Base-by-base conservation (phyloP, 2,797 vertebrate species). In the Sebastes hubbsi region DNA sequence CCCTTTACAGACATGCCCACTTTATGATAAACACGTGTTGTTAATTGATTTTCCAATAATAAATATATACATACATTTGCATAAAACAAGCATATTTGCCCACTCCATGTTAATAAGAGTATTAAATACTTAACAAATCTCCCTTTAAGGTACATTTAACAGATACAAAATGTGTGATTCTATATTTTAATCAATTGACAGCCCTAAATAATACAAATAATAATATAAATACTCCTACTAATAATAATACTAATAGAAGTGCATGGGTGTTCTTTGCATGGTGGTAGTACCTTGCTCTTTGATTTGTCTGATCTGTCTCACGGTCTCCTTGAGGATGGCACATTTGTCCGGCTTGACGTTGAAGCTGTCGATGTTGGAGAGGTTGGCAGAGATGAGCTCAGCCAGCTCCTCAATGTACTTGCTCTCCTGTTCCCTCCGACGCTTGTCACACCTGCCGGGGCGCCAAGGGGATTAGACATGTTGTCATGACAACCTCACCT, bases 291-390 rank as follows among this genome's bases (percentile, higher is more conserved):
- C 99, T 98, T 99, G 99, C 88, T 99, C 98, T 95, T 99, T 99
- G 95, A 99, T 99, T 94, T 99, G 99, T 72, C 99, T 96, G 92
- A 99, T 99, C 94, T 99, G 99, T 84, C 98, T 97, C 90, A 99
- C 99, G 0, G 99, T 99, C 96, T 99, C 99, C 94, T 99, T 99
- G 93, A 99, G 96, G 93, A 99, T 99, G 87, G 97, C 98, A 92
- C 99, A 99, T 96, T 99, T 99, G 95, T 99, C 99, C 62, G 99
- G 99, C 91, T 99, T 99, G 90, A 99, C 99, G 90, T 99, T 99
- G 95, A 99, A 99, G 94, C 96, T 98, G 95, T 99, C 98, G 64
- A 99, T 99, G 95, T 99, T 98, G 64, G 98, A 97, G 87, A 99
- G 96, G 95, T 99, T 99, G 87, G 99, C 99, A 52, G 98, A 99